Base-by-base conservation (phyloP, 2,888 invertebrate genomes). In the Diadromus collaris region DNA sequence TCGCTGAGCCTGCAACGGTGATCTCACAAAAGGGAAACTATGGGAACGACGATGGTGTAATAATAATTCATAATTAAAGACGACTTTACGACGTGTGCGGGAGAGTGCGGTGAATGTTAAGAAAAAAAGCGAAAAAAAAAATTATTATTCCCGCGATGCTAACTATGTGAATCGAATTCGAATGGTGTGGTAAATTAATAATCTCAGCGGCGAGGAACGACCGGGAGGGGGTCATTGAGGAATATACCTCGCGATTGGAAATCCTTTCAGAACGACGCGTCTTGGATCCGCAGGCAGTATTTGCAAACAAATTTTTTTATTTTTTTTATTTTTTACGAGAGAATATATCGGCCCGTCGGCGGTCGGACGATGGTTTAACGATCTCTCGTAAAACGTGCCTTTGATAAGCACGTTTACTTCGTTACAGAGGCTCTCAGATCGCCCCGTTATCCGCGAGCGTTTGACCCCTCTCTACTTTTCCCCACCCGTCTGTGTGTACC, bases 21-120 rank as follows among this genome's bases (percentile, higher is more conserved):
- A 64, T 81, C 83, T 75, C 83, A 84, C 85, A 85, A 86, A 87
- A 85, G 86, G 85, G 85, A 86, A 87, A 88, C 83, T 83, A 83
- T 83, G 84, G 78, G 86, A 88, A 88, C 85, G 76, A 73, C 24
- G 54, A 27, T 56, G 54, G 24, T 56, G 85, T 85, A 85, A 88
- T 85, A 84, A 80, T 83, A 86, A 88, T 87, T 85, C 85, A 83
- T 87, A 87, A 87, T 87, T 86, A 86, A 83, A 83, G 79, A 79
- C 78, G 63, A 71, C 81, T 51, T 82, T 78, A 78, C 81, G 79
- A 71, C 64, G 72, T 46, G 48, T n/a, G 38, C 24, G 10, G 19
- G n/a, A 21, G 16, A 4, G 32, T 48, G 29, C 27, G 44, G 58
- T 21, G n/a, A 41, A 38, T 48, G 41, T 73, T 60, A 61, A 69